A percentile compares a stretch with the other conserved stretches of the same genome.
Evolutionary conservation across 2,888 invertebrate genomes (phyloP).

Genomic region (Scaeva pyrastri): DNA sequence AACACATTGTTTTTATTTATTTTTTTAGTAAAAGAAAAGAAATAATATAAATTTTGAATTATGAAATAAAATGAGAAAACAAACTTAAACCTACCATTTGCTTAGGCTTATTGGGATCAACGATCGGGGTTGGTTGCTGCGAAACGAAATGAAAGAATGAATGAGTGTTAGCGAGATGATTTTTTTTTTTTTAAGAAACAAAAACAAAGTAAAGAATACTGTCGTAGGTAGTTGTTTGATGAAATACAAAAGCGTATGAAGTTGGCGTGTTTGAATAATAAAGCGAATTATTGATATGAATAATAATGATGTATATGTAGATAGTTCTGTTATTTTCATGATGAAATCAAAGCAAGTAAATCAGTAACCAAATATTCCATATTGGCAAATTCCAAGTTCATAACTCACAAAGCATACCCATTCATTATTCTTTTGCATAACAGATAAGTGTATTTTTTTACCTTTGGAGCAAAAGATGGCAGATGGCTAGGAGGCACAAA

Average conservation of each 20-base stretch:
- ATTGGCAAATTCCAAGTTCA: neutral
- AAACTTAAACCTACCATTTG: conserved; percentile 86
- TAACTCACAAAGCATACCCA: neutral
- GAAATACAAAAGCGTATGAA: conserved; percentile 62
- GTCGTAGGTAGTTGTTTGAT: conserved; percentile 47
- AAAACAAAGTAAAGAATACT: conserved; percentile 19
- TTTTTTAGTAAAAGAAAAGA: neutral
- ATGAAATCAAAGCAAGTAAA: conserved; percentile 52
- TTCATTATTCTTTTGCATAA: neutral
- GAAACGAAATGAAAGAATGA: conserved; percentile 85
- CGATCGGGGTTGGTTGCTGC: conserved; percentile 86
- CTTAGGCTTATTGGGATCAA: conserved; percentile 87
- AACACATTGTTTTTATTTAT: conserved; percentile 46
- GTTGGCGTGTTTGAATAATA: conserved; percentile 43
- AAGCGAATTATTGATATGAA: conserved; percentile 37
- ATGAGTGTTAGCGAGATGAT: conserved; percentile 78
- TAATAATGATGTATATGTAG: conserved; percentile 10
- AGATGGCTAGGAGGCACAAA: conserved; percentile 95
- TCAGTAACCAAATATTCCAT: conserved; percentile 26
- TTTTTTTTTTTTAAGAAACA: conserved; percentile 77
- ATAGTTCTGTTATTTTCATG: conserved; percentile 49
- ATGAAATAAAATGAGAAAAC: conserved; percentile 72
- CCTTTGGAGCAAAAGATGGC: conserved; percentile 95
- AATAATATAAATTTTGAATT: conserved; percentile 7
- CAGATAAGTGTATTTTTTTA: conserved; percentile 82